phyloP scores from a whole-genome alignment of 2,113 vertebrate species.

The Gadus macrocephalus region DNA sequence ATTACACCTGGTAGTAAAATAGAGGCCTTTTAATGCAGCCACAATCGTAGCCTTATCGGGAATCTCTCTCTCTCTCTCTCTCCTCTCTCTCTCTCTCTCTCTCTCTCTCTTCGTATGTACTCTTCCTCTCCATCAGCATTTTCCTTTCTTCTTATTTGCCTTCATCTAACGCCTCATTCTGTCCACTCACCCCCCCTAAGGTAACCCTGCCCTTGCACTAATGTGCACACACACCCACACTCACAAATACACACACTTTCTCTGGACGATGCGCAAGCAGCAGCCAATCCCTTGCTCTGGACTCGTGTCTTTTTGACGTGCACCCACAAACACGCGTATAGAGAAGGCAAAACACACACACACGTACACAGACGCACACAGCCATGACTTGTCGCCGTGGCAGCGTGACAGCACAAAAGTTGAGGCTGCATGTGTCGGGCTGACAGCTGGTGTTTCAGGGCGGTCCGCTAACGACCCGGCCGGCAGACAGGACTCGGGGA shows the following conservation, averaged over 20 bases:
- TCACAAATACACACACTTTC: slow-evolving; percentile 3
- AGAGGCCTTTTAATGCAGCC: no score
- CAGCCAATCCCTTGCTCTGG: slow-evolving; percentile 16
- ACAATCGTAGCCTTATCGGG: no score
- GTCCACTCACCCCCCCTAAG: slow-evolving; percentile 2
- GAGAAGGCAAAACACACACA: background rate
- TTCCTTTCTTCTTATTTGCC: slow-evolving; percentile 19
- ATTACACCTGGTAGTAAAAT: no score
- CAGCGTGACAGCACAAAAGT: slow-evolving; percentile 50
- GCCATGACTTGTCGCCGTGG: slow-evolving; percentile 47
- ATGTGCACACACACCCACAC: slow-evolving; percentile 17
- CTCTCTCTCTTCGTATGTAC: no score
- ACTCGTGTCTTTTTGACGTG: background rate
- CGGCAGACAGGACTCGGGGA: slow-evolving; percentile 27
- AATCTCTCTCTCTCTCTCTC: no score
- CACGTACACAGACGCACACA: background rate
- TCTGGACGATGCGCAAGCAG: background rate
- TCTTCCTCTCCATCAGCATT: background rate
- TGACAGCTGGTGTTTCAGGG: slow-evolving; percentile 64
- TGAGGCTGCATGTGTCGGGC: slow-evolving; percentile 58
- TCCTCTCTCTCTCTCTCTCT: no score
- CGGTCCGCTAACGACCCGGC: slow-evolving; percentile 47
- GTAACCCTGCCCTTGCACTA: background rate
- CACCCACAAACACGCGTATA: slow-evolving; percentile 22
- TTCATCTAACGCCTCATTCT: slow-evolving; percentile 11